Percentiles rank a stretch among this genome's conserved stretches.
Conservation (phyloP, 2,888 invertebrate species). For the Dynastes hyllus region DNA sequence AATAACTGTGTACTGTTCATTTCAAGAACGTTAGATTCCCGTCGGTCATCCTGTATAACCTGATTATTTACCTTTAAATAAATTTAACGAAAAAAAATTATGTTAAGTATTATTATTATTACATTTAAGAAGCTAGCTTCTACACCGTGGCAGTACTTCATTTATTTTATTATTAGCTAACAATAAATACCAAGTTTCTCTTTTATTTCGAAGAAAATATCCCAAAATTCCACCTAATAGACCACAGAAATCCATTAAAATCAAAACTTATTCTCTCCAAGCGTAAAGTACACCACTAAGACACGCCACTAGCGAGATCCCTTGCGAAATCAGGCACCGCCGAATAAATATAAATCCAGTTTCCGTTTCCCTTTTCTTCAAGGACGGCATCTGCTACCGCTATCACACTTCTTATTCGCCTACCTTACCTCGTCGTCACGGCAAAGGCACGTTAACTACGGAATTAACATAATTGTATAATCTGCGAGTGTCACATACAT, state of each 20-base stretch:
- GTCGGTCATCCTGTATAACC: no score
- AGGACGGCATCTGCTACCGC: not conserved
- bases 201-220: not conserved
- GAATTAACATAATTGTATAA: conserved; percentile 47
- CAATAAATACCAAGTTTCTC: no score
- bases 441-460: conserved; percentile 22
- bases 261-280: not conserved
- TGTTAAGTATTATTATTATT: no score
- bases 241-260: not conserved
- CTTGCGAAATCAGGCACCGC: not conserved
- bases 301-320: not conserved
- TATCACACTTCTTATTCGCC: conserved; percentile 8
- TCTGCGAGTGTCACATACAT: conserved; percentile 42
- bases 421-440: not conserved
- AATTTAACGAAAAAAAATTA: no score
- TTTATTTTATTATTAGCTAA: no score
- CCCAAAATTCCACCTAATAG: not conserved
- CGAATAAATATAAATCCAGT: conserved; percentile 28
- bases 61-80: no score
- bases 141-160: no score
- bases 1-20: no score
- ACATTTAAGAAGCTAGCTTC: no score
- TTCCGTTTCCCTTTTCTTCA: not conserved
- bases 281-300: not conserved
- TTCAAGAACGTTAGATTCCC: no score